phyloP scores from a whole-genome alignment of 1,140 invertebrate species.

The Anoplophora glabripennis region DNA sequence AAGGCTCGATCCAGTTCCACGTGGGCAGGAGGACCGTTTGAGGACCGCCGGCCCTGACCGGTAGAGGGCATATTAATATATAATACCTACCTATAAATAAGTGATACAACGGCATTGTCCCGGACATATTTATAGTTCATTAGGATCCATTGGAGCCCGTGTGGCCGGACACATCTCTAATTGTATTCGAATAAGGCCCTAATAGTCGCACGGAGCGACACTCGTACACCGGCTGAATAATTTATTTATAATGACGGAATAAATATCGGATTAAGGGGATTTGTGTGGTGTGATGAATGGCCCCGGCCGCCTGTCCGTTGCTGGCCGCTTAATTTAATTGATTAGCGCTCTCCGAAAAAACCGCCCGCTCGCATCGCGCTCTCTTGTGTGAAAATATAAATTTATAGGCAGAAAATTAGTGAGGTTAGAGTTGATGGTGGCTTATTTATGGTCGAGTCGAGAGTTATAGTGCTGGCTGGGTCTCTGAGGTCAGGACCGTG shows the following conservation, averaged over 20 bases:
- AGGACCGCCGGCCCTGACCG: constrained; percentile 7
- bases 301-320: constrained; percentile 23
- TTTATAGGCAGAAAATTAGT: constrained; percentile 47
- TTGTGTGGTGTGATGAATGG: constrained; percentile 48
- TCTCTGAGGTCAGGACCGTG: not conserved
- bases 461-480: constrained; percentile 26
- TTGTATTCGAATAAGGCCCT: constrained; percentile 47
- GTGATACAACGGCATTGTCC: constrained; percentile 43
- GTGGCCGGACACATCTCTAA: constrained; percentile 46
- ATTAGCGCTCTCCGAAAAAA: constrained; percentile 30
- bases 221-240: constrained; percentile 40
- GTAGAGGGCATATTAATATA: constrained; percentile 43
- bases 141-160: constrained; percentile 41
- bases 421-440: constrained; percentile 30
- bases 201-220: constrained; percentile 44
- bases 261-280: constrained; percentile 49
- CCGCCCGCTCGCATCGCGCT: constrained; percentile 20
- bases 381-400: constrained; percentile 39
- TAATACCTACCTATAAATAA: constrained; percentile 43
- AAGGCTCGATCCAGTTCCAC: no score
- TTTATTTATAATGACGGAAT: constrained; percentile 49
- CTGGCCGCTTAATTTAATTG: constrained; percentile 33
- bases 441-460: constrained; percentile 32
- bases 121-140: constrained; percentile 47
- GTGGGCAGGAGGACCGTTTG: constrained; percentile 11